These are phyloP conservation scores for Gymnothorax reevesii DNA, from an alignment of 2,797 vertebrate genomes.

Conservation along the genomic window DNA sequence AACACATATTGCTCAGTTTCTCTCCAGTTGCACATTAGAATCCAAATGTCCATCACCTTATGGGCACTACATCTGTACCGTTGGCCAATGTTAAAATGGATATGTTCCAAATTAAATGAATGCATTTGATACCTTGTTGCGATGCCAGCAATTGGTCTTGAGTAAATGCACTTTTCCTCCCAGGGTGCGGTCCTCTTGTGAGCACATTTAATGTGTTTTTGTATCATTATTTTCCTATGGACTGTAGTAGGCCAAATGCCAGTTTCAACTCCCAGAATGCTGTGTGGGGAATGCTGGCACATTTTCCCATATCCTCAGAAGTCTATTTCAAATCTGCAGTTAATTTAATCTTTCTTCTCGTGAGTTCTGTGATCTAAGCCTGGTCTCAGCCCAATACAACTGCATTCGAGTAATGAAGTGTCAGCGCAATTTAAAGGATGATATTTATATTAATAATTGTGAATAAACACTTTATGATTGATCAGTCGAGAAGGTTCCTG, in stretches of 20 bases:
- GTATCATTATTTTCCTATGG: background rate
- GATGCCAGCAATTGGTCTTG: background rate
- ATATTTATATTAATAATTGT: slow-evolving; percentile 3
- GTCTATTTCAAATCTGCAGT: background rate
- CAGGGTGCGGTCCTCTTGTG: background rate
- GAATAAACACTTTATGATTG: background rate
- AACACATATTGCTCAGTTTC: background rate
- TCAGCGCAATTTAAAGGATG: background rate
- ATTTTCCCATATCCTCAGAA: background rate
- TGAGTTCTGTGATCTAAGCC: background rate
- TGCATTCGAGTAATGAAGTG: background rate
- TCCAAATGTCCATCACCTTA: background rate
- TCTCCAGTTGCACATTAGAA: background rate
- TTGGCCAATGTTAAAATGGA: background rate
- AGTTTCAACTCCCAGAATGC: background rate
- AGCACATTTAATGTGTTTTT: background rate
- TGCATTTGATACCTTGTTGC: background rate
- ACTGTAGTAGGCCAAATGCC: background rate
- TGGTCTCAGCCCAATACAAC: background rate
- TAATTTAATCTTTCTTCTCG: background rate
- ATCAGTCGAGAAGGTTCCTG: background rate
- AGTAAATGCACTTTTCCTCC: background rate
- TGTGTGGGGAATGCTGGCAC: background rate
- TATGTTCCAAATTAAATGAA: background rate
- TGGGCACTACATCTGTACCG: background rate